Percentiles rank a stretch among this genome's conserved stretches.
Conservation (phyloP, 1,140 invertebrate genomes). For the Drosophila teissieri region DNA sequence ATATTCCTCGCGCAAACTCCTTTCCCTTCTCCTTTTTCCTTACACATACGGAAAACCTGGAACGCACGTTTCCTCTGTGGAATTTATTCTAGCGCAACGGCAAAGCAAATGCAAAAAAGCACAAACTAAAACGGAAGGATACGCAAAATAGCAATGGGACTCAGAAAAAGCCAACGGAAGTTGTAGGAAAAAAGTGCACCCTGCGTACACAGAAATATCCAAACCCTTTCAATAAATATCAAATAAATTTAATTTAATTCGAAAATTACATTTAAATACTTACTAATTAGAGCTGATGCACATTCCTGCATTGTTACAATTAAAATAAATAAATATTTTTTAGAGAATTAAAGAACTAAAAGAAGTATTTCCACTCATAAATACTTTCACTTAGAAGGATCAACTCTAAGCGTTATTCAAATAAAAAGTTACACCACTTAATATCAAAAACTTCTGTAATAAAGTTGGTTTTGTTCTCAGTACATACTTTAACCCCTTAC, state of each 20-base stretch:
- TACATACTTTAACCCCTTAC: slow-evolving; percentile 62
- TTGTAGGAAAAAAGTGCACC: slow-evolving; percentile 72
- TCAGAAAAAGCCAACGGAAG: slow-evolving; percentile 55
- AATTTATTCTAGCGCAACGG: slow-evolving; percentile 58
- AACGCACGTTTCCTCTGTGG: slow-evolving; percentile 57
- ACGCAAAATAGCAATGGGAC: slow-evolving; percentile 54
- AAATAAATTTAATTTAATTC: no score
- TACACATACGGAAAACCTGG: slow-evolving; percentile 28
- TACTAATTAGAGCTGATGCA: no score
- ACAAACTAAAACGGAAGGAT: slow-evolving; percentile 74
- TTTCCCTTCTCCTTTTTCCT: background rate
- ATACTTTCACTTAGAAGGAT: no score
- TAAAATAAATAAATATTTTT: no score
- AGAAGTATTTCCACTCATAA: no score
- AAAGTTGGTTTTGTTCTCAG: background rate
- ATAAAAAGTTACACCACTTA: no score
- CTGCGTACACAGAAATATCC: background rate
- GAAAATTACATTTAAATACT: no score
- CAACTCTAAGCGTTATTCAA: no score
- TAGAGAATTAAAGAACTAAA: no score
- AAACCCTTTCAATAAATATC: background rate
- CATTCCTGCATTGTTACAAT: no score
- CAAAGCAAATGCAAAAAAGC: slow-evolving; percentile 54
- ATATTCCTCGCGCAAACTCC: slow-evolving; percentile 1
- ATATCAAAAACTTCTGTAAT: background rate